Evolutionary conservation across 2,888 invertebrate species (phyloP), one percentile per base, ranked within the genome.

Genomic region (Andricus quercusramuli): DNA sequence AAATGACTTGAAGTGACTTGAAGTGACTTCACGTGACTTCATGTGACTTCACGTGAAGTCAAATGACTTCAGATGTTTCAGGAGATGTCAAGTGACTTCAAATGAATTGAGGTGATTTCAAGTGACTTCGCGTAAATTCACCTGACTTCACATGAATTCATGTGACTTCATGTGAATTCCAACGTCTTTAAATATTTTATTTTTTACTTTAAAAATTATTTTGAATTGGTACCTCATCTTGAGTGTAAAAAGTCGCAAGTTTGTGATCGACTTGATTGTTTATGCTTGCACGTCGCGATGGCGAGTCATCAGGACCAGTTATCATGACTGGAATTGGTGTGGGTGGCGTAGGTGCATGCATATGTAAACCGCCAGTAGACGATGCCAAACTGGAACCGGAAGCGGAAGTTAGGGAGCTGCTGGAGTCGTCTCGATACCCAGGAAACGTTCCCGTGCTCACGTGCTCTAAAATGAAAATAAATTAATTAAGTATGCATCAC

Each of bases 401-500:
- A 89, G 95, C 94, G 78, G 95, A 95, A 86, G 95, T 95, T 77
- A 95, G 94, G 67, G 95, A 95, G 86, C 95, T 95, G 78, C 95
- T 91, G 6, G 95, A 95, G 86, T 95, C 95, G 86, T 95, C 95
- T 29, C 93, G 90, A 82, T 93, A 90, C 51, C 92, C 91, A 32
- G 93, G 93, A 83, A 93, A 93, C 15, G 92, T 89, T 29, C 87
- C 92, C 83, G 85, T 91, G 83, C 92, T 92, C 82, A 92, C 89
- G 22, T 92, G 93, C 86, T 93, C 93, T 93, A 89, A 85, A 66
- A 80, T 65, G 0, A 29, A 29, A 25, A 64, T 6, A 17, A 64
- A 17, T 15, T n/a, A 37, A 29, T 15, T 56, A 74, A 56, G 11
- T 32, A 25, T n/a, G 3, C 9, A 22, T 22, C 59, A 59, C 59